These are phyloP conservation scores for Centropristis striata DNA, from an alignment of 2,113 vertebrate genomes.

Conservation along the genomic window DNA sequence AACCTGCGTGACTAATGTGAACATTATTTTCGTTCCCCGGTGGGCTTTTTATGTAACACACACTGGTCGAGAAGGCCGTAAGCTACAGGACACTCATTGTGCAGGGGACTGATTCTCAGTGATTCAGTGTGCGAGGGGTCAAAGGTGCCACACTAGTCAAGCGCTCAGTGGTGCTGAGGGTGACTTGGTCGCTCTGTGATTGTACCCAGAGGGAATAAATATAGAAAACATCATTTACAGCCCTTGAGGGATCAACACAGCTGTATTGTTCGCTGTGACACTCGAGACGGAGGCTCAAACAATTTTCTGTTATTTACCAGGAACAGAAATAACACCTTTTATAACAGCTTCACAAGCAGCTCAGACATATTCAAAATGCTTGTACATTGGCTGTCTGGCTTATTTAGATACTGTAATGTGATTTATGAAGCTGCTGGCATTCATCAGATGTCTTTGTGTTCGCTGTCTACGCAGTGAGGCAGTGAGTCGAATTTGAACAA, in stretches of 20 bases:
- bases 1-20: conserved; percentile 7
- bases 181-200: conserved; percentile 31
- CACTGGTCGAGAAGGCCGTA: not conserved
- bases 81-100: conserved; percentile 3
- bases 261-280: conserved; percentile 24
- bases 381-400: not conserved
- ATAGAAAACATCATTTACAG: conserved; percentile 47
- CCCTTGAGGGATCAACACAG: conserved; percentile 25
- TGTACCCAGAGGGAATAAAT: conserved; percentile 41
- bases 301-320: conserved; percentile 45
- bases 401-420: conserved; percentile 14
- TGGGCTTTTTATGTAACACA: conserved; percentile 29
- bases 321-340: conserved; percentile 23
- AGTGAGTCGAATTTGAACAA: not conserved
- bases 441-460: not conserved
- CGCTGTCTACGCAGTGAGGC: conserved; percentile 1
- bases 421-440: not conserved
- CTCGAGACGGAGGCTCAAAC: conserved; percentile 4
- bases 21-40: not conserved
- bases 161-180: conserved; percentile 12
- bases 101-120: conserved; percentile 8
- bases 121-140: conserved; percentile 7
- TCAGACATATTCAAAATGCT: conserved; percentile 5
- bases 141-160: conserved; percentile 42
- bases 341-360: not conserved